Evolutionary conservation across 2,113 vertebrate genomes (phyloP).

Genomic region (Esox niger): DNA sequence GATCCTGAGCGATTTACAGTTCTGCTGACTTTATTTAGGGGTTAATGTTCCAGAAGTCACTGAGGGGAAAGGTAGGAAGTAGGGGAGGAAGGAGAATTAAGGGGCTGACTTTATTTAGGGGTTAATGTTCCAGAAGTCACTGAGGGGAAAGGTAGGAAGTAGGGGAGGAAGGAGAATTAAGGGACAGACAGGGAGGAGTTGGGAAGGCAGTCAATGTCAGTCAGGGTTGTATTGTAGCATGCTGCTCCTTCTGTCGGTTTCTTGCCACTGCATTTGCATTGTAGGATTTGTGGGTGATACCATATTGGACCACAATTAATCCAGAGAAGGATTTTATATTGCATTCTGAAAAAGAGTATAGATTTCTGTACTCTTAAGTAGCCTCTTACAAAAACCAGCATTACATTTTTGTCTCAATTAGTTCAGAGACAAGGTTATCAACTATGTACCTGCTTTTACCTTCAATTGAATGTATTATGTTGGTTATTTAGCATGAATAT

Average conservation of each 20-base stretch:
- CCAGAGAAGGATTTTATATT: too few relatives aligned
- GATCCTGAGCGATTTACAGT: slow-evolving; percentile 17
- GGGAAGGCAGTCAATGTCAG: slow-evolving; percentile 14
- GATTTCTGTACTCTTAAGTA: too few relatives aligned
- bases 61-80: neutral
- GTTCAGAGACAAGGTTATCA: too few relatives aligned
- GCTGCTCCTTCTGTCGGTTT: neutral
- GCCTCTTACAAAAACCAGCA: too few relatives aligned
- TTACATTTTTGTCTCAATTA: too few relatives aligned
- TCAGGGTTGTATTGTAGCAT: slow-evolving; percentile 13
- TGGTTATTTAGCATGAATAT: too few relatives aligned
- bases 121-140: slow-evolving; percentile 11
- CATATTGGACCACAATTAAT: neutral
- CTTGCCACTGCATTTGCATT: slow-evolving; percentile 3
- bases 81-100: neutral
- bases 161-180: neutral
- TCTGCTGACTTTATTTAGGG: slow-evolving; percentile 13
- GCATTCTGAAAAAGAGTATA: too few relatives aligned
- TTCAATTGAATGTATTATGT: too few relatives aligned
- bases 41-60: slow-evolving; percentile 11
- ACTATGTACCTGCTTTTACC: too few relatives aligned
- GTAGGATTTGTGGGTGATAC: neutral
- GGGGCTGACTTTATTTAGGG: slow-evolving; percentile 20
- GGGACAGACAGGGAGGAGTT: neutral
- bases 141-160: neutral